Evolutionary conservation across 1,140 invertebrate genomes (phyloP).

Genomic region (Parasteatoda tepidariorum): DNA sequence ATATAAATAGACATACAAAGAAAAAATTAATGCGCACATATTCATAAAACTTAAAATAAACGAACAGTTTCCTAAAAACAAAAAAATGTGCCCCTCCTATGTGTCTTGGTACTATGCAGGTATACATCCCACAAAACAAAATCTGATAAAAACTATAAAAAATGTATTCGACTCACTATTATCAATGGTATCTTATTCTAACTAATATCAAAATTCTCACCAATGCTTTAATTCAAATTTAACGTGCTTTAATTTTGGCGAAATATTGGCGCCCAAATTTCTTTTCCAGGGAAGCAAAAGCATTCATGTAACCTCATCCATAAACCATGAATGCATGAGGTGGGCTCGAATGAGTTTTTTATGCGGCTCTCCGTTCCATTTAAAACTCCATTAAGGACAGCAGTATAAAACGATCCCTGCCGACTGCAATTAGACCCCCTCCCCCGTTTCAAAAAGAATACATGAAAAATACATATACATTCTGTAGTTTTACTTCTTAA

Average conservation of each 20-base stretch:
- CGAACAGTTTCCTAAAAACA: too few species aligned
- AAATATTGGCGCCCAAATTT: conserved; percentile 11
- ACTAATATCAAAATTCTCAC: too few species aligned
- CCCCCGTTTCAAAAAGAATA: not conserved
- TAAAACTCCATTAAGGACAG: conserved; percentile 44
- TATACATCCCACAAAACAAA: too few species aligned
- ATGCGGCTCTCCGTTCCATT: conserved; percentile 44
- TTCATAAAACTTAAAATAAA: too few species aligned
- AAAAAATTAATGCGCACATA: too few species aligned
- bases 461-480: conserved; percentile 14
- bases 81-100: too few species aligned
- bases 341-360: conserved; percentile 41
- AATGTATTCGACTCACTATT: too few species aligned
- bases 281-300: conserved; percentile 1
- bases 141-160: too few species aligned
- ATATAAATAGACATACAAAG: too few species aligned
- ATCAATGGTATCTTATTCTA: too few species aligned
- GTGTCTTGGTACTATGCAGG: too few species aligned
- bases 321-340: conserved; percentile 53
- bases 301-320: conserved; percentile 34
- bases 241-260: conserved; percentile 24
- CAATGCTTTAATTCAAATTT: too few species aligned
- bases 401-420: conserved; percentile 39
- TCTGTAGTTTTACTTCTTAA: conserved; percentile 31
- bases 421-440: conserved; percentile 41